Percentiles rank a stretch among this genome's conserved stretches.
These are phyloP conservation scores for Elanoides forficatus DNA, from an alignment of 2,113 vertebrate species.

Conservation along the genomic window DNA sequence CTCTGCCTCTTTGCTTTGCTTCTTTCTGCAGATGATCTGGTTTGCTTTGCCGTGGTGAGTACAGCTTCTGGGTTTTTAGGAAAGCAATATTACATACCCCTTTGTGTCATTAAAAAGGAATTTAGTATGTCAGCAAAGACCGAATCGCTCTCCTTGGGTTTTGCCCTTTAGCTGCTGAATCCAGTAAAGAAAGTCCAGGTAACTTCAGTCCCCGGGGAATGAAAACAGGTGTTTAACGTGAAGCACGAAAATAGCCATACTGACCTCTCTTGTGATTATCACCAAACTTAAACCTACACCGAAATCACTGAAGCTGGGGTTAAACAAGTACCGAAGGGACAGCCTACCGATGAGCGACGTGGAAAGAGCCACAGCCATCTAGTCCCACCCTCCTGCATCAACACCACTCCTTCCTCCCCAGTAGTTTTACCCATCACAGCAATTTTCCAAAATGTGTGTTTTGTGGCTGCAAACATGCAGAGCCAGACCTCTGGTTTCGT, in stretches of 20 bases:
- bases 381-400: not conserved
- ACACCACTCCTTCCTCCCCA: not conserved
- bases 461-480: not conserved
- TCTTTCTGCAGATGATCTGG: not conserved
- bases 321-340: not conserved
- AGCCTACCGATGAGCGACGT: rapidly evolving
- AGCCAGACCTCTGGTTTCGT: not conserved
- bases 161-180: not conserved
- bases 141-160: not conserved
- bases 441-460: not conserved
- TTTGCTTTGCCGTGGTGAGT: not conserved
- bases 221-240: rapidly evolving
- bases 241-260: not conserved
- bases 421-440: too few relatives aligned
- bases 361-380: not conserved
- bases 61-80: not conserved
- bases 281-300: not conserved
- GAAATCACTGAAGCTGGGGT: rapidly evolving
- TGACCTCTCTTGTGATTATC: not conserved
- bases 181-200: not conserved
- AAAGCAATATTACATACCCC: not conserved
- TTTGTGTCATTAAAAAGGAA: not conserved
- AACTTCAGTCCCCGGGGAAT: not conserved
- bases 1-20: not conserved
- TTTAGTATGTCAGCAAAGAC: not conserved